phyloP scores from a whole-genome alignment of 2,888 invertebrate species.

The Noctua pronuba region DNA sequence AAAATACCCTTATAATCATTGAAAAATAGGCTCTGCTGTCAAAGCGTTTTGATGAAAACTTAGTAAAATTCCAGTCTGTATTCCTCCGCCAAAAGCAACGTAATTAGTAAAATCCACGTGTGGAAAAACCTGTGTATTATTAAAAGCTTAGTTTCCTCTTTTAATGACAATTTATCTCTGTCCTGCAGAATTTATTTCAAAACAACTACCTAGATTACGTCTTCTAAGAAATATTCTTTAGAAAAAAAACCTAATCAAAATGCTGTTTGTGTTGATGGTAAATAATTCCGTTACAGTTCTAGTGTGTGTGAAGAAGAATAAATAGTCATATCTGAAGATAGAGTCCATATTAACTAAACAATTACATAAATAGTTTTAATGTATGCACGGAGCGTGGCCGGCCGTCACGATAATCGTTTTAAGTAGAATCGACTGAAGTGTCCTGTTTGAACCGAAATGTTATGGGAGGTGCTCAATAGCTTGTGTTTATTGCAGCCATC shows the following conservation, averaged over 20 bases:
- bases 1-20: background rate
- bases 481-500: background rate
- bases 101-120: background rate
- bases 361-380: slow-evolving; percentile 54
- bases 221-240: background rate
- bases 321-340: slow-evolving; percentile 10
- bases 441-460: slow-evolving; percentile 31
- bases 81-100: background rate
- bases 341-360: slow-evolving; percentile 14
- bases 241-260: background rate
- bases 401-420: slow-evolving; percentile 55
- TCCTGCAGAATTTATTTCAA: background rate
- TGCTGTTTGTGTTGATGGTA: background rate
- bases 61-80: background rate
- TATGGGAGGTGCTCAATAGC: slow-evolving; percentile 23
- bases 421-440: slow-evolving; percentile 31
- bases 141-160: background rate
- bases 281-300: background rate
- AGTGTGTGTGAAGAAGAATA: background rate
- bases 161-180: background rate
- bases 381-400: slow-evolving; percentile 51
- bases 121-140: background rate
- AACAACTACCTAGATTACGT: background rate
- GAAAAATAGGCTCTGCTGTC: background rate
- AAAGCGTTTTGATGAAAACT: background rate